Evolutionary conservation across 2,888 invertebrate species (phyloP), one percentile per base, ranked within the genome.

Genomic region (Cephus sareptanus): DNA sequence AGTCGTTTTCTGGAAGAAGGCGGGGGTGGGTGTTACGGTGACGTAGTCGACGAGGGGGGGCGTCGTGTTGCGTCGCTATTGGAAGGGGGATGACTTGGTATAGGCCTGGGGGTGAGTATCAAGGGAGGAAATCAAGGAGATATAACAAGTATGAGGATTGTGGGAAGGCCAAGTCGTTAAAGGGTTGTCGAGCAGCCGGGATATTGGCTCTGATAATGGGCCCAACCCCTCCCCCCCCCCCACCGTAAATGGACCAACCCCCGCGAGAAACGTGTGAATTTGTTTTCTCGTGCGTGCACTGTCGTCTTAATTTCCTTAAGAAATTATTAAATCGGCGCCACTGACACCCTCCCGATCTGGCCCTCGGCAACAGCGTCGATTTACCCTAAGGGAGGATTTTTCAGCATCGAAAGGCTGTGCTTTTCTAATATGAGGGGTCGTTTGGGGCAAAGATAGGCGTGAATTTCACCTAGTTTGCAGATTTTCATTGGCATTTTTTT

Each of bases 171-270:
- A 75, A 78, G 79, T 84, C 83, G 85, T 85, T 85, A 86, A 81
- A 79, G 83, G 81, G 81, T 85, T 83, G 85, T 86, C 80, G 83
- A 87, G 85, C 85, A 85, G 80, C 83, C 82, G 82, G 84, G 85
- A 86, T 85, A 85, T 85, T 83, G 85, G 85, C 82, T 83, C 82
- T 84, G 83, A 85, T 85, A 85, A 85, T 84, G 80, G 83, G 73
- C 4, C 82, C 79, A 80, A 40, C 1, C 82, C 80, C 1, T 13
- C 12, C 35, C 35, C 13, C 4, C 13, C 37, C 13, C 4, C 13
- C 37, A 4, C 82, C 81, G 80, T 84, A 81, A 86, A 83, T 79
- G 81, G 40, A 40, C 6, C 40, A 15, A 15, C 80, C 82, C 81
- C 69, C 69, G 81, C 37, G 76, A 30, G 12, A 33, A 70, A 70